These are phyloP conservation scores for Epistrophe grossulariae DNA, from an alignment of 2,888 invertebrate species.

Conservation along the genomic window DNA sequence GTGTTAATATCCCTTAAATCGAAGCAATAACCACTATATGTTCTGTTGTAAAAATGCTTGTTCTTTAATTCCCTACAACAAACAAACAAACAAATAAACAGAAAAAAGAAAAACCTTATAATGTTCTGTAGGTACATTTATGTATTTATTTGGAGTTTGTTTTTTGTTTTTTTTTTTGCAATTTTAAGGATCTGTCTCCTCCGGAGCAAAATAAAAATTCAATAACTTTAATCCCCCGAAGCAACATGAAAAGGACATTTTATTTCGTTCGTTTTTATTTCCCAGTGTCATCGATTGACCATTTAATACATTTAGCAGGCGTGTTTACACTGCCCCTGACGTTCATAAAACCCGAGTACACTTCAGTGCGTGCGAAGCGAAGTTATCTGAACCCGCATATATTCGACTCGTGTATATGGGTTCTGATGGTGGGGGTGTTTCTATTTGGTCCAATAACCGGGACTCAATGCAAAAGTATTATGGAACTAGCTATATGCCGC, in stretches of 20 bases:
- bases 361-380: conserved; percentile 24
- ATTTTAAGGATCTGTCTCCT: conserved; percentile 37
- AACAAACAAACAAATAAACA: conserved; percentile 16
- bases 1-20: conserved; percentile 66
- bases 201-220: conserved; percentile 61
- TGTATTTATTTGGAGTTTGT: neutral
- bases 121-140: conserved; percentile 21
- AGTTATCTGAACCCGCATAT: conserved; percentile 5
- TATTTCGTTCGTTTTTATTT: conserved; percentile 55
- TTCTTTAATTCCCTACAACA: conserved; percentile 50
- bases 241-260: conserved; percentile 73
- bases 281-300: conserved; percentile 66
- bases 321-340: conserved; percentile 73
- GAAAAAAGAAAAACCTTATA: conserved; percentile 9
- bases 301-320: conserved; percentile 73
- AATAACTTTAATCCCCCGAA: conserved; percentile 70
- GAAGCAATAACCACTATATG: conserved; percentile 52
- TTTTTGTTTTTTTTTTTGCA: no score
- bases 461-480: conserved; percentile 47
- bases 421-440: neutral
- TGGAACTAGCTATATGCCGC: conserved; percentile 25
- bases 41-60: conserved; percentile 25
- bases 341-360: conserved; percentile 69
- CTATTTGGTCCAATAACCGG: conserved; percentile 29
- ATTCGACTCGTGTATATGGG: no score